A percentile compares a stretch with the other conserved stretches of the same genome.
Conservation (phyloP, 2,797 vertebrate genomes). For the Zonotrichia albicollis region DNA sequence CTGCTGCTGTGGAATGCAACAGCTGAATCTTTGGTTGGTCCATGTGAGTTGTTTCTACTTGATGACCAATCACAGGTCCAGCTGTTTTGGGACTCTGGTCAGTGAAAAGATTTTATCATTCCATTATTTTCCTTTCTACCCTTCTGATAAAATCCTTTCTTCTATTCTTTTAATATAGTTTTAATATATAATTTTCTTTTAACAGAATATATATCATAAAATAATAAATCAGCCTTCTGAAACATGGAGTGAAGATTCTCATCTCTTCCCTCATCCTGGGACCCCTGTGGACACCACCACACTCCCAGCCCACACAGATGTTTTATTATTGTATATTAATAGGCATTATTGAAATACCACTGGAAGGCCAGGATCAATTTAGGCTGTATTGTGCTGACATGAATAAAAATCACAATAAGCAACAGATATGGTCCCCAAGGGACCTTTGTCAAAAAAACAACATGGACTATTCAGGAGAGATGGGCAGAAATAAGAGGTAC, state of each 20-base stretch:
- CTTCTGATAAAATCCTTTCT: no score
- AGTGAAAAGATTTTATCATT: no score
- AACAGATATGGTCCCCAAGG: not conserved
- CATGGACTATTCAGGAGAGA: not conserved
- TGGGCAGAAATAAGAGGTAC: not conserved
- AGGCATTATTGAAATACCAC: not conserved
- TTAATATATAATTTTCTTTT: no score
- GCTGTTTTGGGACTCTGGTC: no score
- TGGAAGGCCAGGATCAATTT: not conserved
- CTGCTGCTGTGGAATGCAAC: no score
- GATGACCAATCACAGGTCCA: no score
- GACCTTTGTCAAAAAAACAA: not conserved
- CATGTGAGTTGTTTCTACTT: no score
- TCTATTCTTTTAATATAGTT: no score
- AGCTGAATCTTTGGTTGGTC: no score
- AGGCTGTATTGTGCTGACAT: not conserved
- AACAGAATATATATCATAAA: no score
- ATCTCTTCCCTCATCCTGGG: not conserved
- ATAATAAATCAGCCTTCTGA: not conserved
- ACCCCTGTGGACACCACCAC: not conserved
- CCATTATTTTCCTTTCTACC: no score
- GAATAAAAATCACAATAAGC: not conserved
- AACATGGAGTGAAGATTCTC: not conserved
- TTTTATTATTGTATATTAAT: not conserved
- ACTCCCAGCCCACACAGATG: not conserved